Conservation (phyloP, 2,797 vertebrate species). For the Eremophila alpestris region DNA sequence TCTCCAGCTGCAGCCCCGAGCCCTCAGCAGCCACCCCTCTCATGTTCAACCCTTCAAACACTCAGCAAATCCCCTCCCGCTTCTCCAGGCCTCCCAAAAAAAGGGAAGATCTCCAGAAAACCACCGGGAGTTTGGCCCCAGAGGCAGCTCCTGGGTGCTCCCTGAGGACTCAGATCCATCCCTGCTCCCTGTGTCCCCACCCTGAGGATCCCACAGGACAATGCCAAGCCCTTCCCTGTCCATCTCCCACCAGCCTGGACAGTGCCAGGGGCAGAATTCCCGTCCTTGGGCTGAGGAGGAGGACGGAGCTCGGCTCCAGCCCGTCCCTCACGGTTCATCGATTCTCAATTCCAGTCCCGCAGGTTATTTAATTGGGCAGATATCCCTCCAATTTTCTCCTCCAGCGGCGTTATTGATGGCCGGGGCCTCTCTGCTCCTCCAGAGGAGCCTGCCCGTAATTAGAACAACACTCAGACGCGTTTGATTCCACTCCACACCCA, state of each 20-base stretch:
- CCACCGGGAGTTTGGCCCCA: background rate
- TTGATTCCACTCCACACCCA: background rate
- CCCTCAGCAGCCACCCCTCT: background rate
- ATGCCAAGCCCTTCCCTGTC: rapidly evolving
- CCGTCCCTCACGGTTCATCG: conserved; percentile 42
- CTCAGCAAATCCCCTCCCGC: background rate
- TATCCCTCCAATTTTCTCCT: conserved; percentile 60
- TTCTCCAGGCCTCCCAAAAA: background rate
- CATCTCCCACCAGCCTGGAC: background rate
- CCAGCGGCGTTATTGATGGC: conserved; percentile 46
- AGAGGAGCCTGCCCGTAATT: conserved; percentile 37
- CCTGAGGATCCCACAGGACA: background rate
- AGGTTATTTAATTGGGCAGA: conserved; percentile 66
- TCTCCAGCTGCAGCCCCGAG: background rate
- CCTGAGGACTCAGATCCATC: rapidly evolving
- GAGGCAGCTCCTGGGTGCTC: background rate
- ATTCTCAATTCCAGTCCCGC: conserved; percentile 55
- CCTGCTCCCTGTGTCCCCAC: rapidly evolving
- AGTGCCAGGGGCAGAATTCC: background rate
- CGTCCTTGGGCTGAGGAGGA: background rate
- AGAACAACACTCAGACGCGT: background rate
- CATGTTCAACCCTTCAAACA: background rate
- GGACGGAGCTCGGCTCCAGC: background rate
- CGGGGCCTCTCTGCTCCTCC: conserved; percentile 29
- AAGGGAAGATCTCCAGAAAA: background rate